These are phyloP conservation scores for Mastomys natalensis DNA, from an alignment of 2,113 vertebrate species.

Conservation along the genomic window DNA sequence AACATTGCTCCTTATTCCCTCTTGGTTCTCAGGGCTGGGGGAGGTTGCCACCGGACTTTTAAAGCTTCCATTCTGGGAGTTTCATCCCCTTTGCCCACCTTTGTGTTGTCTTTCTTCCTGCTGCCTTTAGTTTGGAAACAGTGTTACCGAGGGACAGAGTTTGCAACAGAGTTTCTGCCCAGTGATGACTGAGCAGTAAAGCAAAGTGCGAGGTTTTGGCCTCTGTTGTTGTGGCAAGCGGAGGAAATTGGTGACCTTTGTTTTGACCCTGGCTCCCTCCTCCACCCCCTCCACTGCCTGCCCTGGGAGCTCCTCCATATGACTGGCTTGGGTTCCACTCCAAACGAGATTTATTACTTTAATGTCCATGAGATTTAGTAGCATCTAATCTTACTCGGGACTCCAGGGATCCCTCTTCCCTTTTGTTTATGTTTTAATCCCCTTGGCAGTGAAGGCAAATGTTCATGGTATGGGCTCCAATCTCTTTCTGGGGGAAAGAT, in stretches of 20 bases:
- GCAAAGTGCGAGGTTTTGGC: neutral
- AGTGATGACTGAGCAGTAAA: neutral
- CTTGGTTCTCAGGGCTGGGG: neutral
- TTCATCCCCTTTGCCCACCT: neutral
- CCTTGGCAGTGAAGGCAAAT: neutral
- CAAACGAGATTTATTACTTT: slow-evolving; percentile 60
- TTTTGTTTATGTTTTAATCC: neutral
- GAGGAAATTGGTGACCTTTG: neutral
- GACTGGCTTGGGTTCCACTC: slow-evolving; percentile 21
- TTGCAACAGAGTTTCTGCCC: neutral
- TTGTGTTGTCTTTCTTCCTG: neutral
- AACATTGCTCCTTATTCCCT: neutral
- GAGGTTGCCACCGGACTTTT: neutral
- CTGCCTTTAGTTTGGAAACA: neutral
- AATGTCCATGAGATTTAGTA: slow-evolving; percentile 34
- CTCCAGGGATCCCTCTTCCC: neutral
- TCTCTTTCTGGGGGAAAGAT: neutral
- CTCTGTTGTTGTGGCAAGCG: neutral
- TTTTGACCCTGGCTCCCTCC: neutral
- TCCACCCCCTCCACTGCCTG: neutral
- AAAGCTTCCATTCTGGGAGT: neutral
- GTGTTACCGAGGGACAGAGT: neutral
- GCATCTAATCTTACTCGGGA: neutral
- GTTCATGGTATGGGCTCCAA: neutral
- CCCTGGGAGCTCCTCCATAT: neutral